Evolutionary conservation across 1,140 invertebrate species (phyloP), one percentile per base, ranked within the genome.

Genomic region (Papilio helenus): DNA sequence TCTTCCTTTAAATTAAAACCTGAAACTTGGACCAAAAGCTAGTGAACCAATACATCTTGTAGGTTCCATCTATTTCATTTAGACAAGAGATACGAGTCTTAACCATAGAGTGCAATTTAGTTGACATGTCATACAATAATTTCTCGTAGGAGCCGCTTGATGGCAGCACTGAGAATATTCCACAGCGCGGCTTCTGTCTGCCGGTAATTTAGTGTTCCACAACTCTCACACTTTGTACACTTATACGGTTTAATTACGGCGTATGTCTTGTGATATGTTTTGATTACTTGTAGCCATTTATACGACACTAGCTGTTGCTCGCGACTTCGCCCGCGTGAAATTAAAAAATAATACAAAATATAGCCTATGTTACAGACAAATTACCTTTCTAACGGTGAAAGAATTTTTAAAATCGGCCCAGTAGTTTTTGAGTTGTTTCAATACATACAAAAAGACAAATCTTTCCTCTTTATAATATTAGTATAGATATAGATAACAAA

Each of bases 81-180:
- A 77, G n/a, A 77, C 49, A 58, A 65, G 76, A 77, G 26, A 77
- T 44, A 58, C 42, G 76, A 77, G 76, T 42, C 51, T 77, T 77
- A 77, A 77, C 76, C 55, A 29, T 58, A 42, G 34, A 77, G 76
- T 10, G 76, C 76, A 65, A 77, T 77, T 77, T 77, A 58, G 55
- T 77, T 77, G 76, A 77, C 76, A 77, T 65, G 76, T 77, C 76
- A 77, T 77, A 77, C 76, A 77, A 77, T 77, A 77, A 77, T 44
- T 77, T 77, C 76, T 77, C 76, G 76, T 77, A 65, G 55, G 42
- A 49, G 51, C 51, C 76, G 76, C 76, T 77, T 44, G 76, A 77
- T 77, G 76, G 76, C 39, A 39, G 76, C 29, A 34, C 76, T 23
- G 76, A 77, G 76, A 77, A 65, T 77, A 77, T 61, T 77, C 55